Percentiles rank a stretch among this genome's conserved stretches.
phyloP scores from a whole-genome alignment of 2,113 vertebrate species.

The Trematocara variabile region DNA sequence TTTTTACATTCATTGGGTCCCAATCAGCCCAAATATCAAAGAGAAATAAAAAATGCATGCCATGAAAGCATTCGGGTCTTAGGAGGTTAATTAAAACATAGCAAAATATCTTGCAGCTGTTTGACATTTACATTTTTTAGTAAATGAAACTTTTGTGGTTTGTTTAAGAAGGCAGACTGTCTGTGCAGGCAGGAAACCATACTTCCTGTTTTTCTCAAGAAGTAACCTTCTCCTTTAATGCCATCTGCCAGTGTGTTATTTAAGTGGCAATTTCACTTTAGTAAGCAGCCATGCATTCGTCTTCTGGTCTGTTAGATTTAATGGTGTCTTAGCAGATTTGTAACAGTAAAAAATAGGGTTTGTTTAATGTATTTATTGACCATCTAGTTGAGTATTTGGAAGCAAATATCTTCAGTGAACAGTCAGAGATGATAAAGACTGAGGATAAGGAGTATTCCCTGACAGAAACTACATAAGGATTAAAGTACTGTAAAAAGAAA shows the following conservation, averaged over 20 bases:
- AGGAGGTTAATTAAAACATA: background rate
- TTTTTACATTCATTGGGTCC: background rate
- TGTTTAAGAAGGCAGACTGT: background rate
- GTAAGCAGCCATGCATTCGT: background rate
- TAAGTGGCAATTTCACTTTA: background rate
- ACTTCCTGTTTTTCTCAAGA: conserved; percentile 14
- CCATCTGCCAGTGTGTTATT: background rate
- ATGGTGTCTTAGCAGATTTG: background rate
- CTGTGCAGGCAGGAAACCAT: background rate
- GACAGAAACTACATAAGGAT: background rate
- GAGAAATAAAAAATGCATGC: background rate
- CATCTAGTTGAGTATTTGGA: background rate
- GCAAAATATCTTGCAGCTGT: background rate
- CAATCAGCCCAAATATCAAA: background rate
- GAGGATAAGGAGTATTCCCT: no score
- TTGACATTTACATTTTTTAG: background rate
- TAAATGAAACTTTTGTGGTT: conserved; percentile 16
- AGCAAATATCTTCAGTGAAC: background rate
- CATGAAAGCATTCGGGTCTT: fast-evolving
- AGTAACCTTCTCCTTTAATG: background rate
- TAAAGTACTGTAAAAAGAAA: background rate
- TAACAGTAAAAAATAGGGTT: background rate
- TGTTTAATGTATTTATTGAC: background rate
- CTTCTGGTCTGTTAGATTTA: background rate
- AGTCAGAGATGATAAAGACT: background rate